Evolutionary conservation across 1,140 invertebrate genomes (phyloP).

Genomic region (Drosophila tristis): DNA sequence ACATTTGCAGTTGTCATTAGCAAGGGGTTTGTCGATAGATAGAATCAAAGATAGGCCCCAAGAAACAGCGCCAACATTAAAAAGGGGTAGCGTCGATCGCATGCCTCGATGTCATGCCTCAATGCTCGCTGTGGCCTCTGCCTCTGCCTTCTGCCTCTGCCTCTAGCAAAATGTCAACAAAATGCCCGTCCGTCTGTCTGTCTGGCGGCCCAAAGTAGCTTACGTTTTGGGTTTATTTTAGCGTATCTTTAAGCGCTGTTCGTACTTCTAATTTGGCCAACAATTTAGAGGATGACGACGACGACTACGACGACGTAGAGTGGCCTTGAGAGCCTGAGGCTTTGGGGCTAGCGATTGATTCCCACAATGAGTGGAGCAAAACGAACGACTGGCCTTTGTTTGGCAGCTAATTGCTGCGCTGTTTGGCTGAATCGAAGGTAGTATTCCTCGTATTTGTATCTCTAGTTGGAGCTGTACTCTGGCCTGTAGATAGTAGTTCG

Average conservation of each 20-base stretch:
- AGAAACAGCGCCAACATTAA: no score
- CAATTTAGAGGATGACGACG: constrained; percentile 15
- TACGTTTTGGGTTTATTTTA: constrained; percentile 15
- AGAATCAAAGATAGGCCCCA: constrained; percentile 8
- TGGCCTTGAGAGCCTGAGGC: not conserved
- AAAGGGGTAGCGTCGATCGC: constrained; percentile 2
- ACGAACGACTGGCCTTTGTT: constrained; percentile 23
- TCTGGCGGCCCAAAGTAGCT: constrained; percentile 2
- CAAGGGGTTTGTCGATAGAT: not conserved
- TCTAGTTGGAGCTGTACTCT: not conserved
- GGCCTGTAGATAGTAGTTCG: no score
- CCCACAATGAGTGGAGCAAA: constrained; percentile 46
- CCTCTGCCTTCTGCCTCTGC: not conserved
- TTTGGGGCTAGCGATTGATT: constrained; percentile 28
- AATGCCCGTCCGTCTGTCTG: constrained; percentile 6
- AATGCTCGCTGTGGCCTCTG: constrained; percentile 25
- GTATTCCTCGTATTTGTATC: no score
- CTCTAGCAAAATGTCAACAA: constrained; percentile 43
- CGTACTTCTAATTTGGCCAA: constrained; percentile 31
- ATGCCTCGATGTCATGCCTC: not conserved
- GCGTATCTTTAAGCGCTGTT: constrained; percentile 4
- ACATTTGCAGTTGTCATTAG: constrained; percentile 37
- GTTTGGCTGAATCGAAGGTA: no score
- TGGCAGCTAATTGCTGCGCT: constrained; percentile 31
- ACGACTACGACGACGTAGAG: constrained; percentile 10